Percentiles rank a stretch among this genome's conserved stretches.
These are phyloP conservation scores for Chrysolina americana DNA, from an alignment of 2,888 invertebrate species.

Conservation along the genomic window DNA sequence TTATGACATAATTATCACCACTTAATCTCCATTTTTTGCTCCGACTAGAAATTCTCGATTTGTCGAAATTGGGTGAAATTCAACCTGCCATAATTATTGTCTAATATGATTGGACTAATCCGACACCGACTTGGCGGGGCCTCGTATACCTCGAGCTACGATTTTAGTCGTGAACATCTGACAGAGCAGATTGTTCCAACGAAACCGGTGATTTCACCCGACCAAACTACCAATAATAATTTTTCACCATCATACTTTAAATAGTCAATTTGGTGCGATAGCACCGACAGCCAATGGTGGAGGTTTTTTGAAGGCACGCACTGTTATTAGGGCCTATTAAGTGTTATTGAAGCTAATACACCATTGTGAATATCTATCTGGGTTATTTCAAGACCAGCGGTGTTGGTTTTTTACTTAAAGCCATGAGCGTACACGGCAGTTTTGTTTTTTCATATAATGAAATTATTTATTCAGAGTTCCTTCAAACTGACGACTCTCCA, in stretches of 20 bases:
- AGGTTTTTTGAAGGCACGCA: slow-evolving; percentile 65
- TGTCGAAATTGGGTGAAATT: slow-evolving; percentile 10
- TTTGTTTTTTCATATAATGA: not conserved
- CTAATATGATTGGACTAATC: slow-evolving; percentile 11
- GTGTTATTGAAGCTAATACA: slow-evolving; percentile 70
- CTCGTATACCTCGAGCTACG: slow-evolving; percentile 61
- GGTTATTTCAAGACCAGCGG: slow-evolving; percentile 50
- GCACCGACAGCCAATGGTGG: slow-evolving; percentile 66
- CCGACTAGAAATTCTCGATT: not conserved
- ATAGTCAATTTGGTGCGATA: slow-evolving; percentile 70
- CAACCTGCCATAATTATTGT: slow-evolving; percentile 4
- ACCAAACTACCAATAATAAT: slow-evolving; percentile 69
- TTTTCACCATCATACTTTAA: slow-evolving; percentile 70
- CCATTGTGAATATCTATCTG: slow-evolving; percentile 65
- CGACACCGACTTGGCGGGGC: slow-evolving; percentile 46
- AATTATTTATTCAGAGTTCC: no score
- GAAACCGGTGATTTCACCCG: slow-evolving; percentile 66
- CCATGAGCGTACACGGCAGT: not conserved
- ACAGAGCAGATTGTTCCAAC: slow-evolving; percentile 58
- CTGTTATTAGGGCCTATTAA: slow-evolving; percentile 71
- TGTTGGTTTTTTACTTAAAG: slow-evolving; percentile 26
- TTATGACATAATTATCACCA: no score
- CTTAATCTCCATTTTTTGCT: not conserved
- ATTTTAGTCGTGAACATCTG: slow-evolving; percentile 65
- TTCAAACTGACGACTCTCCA: no score